Evolutionary conservation across 2,888 invertebrate species (phyloP), one percentile per base, ranked within the genome.

Genomic region (Barypeithes pellucidus): DNA sequence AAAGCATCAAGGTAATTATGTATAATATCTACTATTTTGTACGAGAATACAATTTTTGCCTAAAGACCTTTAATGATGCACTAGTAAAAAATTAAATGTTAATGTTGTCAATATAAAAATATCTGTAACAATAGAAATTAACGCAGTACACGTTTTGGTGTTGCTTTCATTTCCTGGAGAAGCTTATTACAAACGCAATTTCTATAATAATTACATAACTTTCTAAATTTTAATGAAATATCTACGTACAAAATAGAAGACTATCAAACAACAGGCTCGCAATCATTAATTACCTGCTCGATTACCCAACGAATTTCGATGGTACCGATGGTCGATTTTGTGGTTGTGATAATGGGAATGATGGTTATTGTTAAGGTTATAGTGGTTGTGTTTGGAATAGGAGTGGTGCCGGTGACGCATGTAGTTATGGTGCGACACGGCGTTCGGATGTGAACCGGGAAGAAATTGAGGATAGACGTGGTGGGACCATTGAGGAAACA

Each of bases 401-500:
- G 89, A 85, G 84, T 88, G 85, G 84, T 88, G 85, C 54, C 81
- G 73, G 71, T 82, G 82, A 22, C 84, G 83, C 77, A 83, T 81
- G 76, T 85, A 84, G 75, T 83, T 86, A 81, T 88, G 88, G 84
- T 89, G 89, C 80, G 87, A 86, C 81, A 88, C 87, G 81, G 91
- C 90, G 85, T 90, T 91, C 82, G 94, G 94, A 89, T 95, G 95
- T 87, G 94, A 93, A 87, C 94, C 95, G 84, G 95, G 95, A 87
- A 96, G 91, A 90, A 95, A 96, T 90, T 96, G 95, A 82, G 96
- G 95, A 88, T 95, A 95, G 85, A 96, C 95, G 89, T 95, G 95
- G 89, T 95, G 95, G 82, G 95, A 95, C 95, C 96, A 96, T 90
- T 96, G 95, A 81, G 95, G 95, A 88, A 96, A 96, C 86, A 95